Evolutionary conservation across 2,113 vertebrate genomes (phyloP).

Genomic region (Microcebus murinus): DNA sequence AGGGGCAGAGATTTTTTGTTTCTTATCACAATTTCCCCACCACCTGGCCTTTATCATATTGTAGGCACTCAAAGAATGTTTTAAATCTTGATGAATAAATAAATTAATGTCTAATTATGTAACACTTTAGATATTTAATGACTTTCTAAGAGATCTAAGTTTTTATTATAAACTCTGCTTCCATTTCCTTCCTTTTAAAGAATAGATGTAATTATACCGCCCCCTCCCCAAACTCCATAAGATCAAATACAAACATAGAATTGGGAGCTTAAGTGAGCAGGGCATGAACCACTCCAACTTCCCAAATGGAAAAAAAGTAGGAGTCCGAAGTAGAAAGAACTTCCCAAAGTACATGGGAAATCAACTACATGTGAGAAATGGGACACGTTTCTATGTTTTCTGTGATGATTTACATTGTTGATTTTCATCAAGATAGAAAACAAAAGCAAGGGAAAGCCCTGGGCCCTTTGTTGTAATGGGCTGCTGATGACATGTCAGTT

Average conservation of each 20-base stretch:
- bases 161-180: constrained; percentile 2
- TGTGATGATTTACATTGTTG: neutral
- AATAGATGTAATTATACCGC: neutral
- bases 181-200: constrained; percentile 27
- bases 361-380: neutral
- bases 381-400: neutral
- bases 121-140: neutral
- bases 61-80: neutral
- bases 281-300: neutral
- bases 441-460: neutral
- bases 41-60: neutral
- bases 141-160: neutral
- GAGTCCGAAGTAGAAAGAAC: neutral
- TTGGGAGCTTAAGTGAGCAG: neutral
- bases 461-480: neutral
- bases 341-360: neutral
- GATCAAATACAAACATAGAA: neutral
- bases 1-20: neutral
- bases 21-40: neutral
- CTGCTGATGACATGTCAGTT: fast-evolving
- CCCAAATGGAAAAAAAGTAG: neutral
- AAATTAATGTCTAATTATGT: neutral
- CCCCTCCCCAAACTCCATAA: too few relatives aligned
- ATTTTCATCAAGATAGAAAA: neutral
- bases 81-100: neutral